These are phyloP conservation scores for Scaptomyza hsui DNA, from an alignment of 1,140 invertebrate genomes.

Conservation along the genomic window DNA sequence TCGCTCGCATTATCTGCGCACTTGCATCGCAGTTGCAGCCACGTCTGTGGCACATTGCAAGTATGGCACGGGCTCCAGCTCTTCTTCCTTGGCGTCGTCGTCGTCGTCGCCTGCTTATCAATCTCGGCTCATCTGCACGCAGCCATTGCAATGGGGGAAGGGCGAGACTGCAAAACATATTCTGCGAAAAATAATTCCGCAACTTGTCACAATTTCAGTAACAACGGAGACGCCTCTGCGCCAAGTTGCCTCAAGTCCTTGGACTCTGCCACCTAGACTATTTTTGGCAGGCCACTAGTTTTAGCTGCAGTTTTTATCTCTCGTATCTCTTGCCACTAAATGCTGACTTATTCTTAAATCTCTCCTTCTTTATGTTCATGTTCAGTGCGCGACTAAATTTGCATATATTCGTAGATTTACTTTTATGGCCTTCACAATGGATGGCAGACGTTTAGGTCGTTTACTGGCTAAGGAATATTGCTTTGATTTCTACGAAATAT, in stretches of 20 bases:
- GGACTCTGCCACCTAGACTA: conserved; percentile 55
- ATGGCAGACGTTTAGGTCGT: conserved; percentile 15
- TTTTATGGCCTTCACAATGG: conserved; percentile 64
- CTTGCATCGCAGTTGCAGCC: conserved; percentile 57
- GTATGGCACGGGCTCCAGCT: conserved; percentile 41
- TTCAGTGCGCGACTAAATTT: conserved; percentile 58
- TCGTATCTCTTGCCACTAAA: conserved; percentile 17
- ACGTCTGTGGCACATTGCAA: conserved; percentile 11
- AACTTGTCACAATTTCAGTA: conserved; percentile 79
- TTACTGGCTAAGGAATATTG: neutral
- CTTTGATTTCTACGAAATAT: neutral
- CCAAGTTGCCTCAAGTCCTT: conserved; percentile 60
- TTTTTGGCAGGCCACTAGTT: conserved; percentile 48
- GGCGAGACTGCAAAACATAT: conserved; percentile 55
- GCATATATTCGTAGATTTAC: conserved; percentile 81
- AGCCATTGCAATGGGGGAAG: conserved; percentile 42
- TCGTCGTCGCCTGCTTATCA: conserved; percentile 64
- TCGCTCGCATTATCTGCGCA: conserved; percentile 67
- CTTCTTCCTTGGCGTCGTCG: conserved; percentile 21
- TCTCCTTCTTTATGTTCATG: conserved; percentile 22
- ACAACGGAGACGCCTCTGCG: conserved; percentile 69
- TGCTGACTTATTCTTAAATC: conserved; percentile 23
- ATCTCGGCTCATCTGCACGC: conserved; percentile 77
- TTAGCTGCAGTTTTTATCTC: neutral
- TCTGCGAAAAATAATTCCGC: conserved; percentile 80